A percentile compares a stretch with the other conserved stretches of the same genome.
Evolutionary conservation across 1,140 invertebrate species (phyloP).

Genomic region (Spodoptera litura): DNA sequence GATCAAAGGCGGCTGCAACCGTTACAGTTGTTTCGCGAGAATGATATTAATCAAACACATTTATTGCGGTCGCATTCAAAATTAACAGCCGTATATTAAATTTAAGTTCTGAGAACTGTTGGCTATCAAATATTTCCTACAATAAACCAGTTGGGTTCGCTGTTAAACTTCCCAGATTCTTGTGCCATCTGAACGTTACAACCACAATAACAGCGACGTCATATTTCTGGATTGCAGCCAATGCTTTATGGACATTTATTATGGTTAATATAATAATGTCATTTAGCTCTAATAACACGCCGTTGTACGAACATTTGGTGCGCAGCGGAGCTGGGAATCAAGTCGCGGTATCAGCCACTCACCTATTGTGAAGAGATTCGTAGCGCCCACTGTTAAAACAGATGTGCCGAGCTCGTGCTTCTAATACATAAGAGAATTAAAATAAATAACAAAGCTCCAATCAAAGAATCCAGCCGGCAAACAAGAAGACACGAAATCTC

Average conservation of each 20-base stretch:
- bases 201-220: conserved; percentile 69
- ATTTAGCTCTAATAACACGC: conserved; percentile 52
- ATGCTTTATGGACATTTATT: conserved; percentile 72
- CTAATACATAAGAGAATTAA: conserved; percentile 63
- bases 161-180: conserved; percentile 73
- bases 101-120: conserved; percentile 74
- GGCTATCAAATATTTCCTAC: conserved; percentile 84
- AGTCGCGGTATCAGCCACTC: neutral
- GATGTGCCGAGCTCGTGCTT: conserved; percentile 53
- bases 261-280: conserved; percentile 57
- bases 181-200: conserved; percentile 59
- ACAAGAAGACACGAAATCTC: conserved; percentile 81
- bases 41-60: conserved; percentile 82
- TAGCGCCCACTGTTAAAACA: conserved; percentile 44
- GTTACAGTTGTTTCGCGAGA: conserved; percentile 78
- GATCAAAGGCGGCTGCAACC: conserved; percentile 71
- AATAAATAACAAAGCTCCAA: conserved; percentile 76
- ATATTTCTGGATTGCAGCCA: conserved; percentile 75
- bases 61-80: conserved; percentile 78
- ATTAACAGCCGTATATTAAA: conserved; percentile 82
- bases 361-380: conserved; percentile 39
- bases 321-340: conserved; percentile 26
- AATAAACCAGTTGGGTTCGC: conserved; percentile 71
- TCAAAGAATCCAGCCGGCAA: conserved; percentile 76
- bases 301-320: conserved; percentile 18